Percentiles rank a stretch among this genome's conserved stretches.
phyloP scores from a whole-genome alignment of 1,140 invertebrate genomes.

The Cecropterus lyciades region DNA sequence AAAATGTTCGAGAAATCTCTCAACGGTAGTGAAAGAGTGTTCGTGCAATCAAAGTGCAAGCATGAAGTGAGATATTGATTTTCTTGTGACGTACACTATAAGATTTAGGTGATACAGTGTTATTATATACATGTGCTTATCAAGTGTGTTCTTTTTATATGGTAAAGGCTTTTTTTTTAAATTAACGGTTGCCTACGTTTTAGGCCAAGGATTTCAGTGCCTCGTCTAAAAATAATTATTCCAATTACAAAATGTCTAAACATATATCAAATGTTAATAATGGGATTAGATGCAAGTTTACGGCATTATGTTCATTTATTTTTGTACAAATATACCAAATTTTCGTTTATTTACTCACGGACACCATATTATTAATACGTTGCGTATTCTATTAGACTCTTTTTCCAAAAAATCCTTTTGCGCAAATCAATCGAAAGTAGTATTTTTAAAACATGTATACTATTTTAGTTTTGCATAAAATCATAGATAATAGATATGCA shows the following conservation, averaged over 20 bases:
- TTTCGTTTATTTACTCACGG: slow-evolving; percentile 13
- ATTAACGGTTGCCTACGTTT: slow-evolving; percentile 13
- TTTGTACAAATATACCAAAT: neutral
- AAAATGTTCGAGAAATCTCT: slow-evolving; percentile 38
- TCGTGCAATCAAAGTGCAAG: slow-evolving; percentile 35
- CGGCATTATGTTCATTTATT: neutral
- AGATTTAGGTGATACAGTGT: slow-evolving; percentile 66
- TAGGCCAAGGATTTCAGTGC: slow-evolving; percentile 38
- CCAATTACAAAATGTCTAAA: slow-evolving; percentile 24
- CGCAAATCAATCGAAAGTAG: too few relatives aligned
- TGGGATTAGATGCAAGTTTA: neutral
- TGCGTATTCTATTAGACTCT: slow-evolving; percentile 4
- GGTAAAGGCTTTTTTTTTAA: slow-evolving; percentile 26
- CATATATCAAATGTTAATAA: slow-evolving; percentile 10
- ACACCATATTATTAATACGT: slow-evolving; percentile 28
- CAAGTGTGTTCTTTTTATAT: slow-evolving; percentile 50
- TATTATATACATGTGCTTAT: slow-evolving; percentile 66
- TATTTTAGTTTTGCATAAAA: too few relatives aligned
- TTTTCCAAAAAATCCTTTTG: neutral
- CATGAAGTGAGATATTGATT: slow-evolving; percentile 73
- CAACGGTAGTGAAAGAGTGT: slow-evolving; percentile 22
- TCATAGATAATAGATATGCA: too few relatives aligned
- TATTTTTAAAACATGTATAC: too few relatives aligned
- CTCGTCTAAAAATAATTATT: slow-evolving; percentile 37
- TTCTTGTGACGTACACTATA: slow-evolving; percentile 61